These are phyloP conservation scores for Lichenostomus cassidix DNA, from an alignment of 2,113 vertebrate species.

Conservation along the genomic window DNA sequence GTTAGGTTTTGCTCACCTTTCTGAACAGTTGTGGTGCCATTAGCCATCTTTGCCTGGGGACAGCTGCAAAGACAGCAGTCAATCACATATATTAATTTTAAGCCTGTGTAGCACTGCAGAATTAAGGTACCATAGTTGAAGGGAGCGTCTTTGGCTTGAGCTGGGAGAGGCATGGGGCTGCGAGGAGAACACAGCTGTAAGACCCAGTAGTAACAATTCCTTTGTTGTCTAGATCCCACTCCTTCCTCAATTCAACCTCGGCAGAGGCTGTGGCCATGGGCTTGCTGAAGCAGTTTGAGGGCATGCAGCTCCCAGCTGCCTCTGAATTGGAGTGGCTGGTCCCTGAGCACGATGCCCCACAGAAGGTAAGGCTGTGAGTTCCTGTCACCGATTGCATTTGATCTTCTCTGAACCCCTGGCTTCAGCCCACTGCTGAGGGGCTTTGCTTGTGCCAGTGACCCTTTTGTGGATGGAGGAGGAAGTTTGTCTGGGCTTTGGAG, in stretches of 20 bases:
- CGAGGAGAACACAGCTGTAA: background rate
- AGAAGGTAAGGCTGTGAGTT: conserved; percentile 83
- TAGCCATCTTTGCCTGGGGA: background rate
- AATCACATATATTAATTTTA: fast-evolving
- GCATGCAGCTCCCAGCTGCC: conserved; percentile 96
- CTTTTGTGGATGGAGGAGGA: background rate
- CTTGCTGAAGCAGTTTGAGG: conserved; percentile 94
- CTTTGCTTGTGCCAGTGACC: background rate
- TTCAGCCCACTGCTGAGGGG: background rate
- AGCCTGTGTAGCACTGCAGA: background rate
- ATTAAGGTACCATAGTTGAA: background rate
- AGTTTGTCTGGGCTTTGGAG: background rate
- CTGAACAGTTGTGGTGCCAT: background rate
- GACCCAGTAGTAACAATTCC: background rate
- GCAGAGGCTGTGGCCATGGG: conserved; percentile 98
- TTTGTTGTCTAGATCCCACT: conserved; percentile 77
- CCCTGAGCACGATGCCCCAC: conserved; percentile 92
- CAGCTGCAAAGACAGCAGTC: background rate
- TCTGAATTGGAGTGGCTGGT: conserved; percentile 97
- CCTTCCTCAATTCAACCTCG: conserved; percentile 90
- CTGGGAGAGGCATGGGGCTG: background rate
- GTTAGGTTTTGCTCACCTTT: background rate
- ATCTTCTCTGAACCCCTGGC: background rate
- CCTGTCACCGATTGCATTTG: background rate
- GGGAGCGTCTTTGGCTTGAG: background rate